Percentiles rank a stretch among this genome's conserved stretches.
These are phyloP conservation scores for Ophiothrix spiculata DNA, from an alignment of 35 echinoderm and acorn worm genomes.

Conservation along the genomic window DNA sequence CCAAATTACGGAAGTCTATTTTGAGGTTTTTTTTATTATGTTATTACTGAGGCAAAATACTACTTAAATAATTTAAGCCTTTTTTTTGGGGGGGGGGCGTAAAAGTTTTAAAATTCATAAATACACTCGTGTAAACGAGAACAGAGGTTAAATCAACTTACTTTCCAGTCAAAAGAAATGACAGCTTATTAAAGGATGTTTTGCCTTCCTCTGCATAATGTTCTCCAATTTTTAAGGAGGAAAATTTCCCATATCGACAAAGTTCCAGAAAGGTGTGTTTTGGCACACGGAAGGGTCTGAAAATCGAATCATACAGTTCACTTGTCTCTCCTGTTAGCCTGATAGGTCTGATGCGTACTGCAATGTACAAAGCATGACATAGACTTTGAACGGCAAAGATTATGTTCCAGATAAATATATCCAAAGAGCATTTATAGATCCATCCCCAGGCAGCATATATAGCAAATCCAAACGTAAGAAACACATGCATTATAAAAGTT, in stretches of 20 bases:
- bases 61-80: too few species aligned
- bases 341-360: constrained; percentile 57
- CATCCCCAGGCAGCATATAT: constrained; percentile 67
- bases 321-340: constrained; percentile 57
- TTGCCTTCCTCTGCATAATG: constrained; percentile 89
- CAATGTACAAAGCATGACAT: constrained; percentile 55
- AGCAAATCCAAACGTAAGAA: constrained; percentile 47
- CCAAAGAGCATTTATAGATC: constrained; percentile 58
- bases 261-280: constrained; percentile 52
- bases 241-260: constrained; percentile 57
- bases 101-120: too few species aligned
- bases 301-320: constrained; percentile 74
- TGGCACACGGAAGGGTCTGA: constrained; percentile 81
- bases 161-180: constrained; percentile 86
- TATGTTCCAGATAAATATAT: constrained; percentile 83
- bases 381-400: constrained; percentile 53
- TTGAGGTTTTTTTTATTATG: too few species aligned
- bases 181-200: constrained; percentile 59
- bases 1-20: too few species aligned
- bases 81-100: too few species aligned
- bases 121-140: too few species aligned
- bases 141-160: too few species aligned
- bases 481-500: constrained; percentile 34
- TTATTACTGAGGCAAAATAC: too few species aligned
- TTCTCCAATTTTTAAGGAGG: constrained; percentile 91